A percentile compares a stretch with the other conserved stretches of the same genome.
Evolutionary conservation across 2,113 vertebrate species (phyloP).

Genomic region (Mus spicilegus): DNA sequence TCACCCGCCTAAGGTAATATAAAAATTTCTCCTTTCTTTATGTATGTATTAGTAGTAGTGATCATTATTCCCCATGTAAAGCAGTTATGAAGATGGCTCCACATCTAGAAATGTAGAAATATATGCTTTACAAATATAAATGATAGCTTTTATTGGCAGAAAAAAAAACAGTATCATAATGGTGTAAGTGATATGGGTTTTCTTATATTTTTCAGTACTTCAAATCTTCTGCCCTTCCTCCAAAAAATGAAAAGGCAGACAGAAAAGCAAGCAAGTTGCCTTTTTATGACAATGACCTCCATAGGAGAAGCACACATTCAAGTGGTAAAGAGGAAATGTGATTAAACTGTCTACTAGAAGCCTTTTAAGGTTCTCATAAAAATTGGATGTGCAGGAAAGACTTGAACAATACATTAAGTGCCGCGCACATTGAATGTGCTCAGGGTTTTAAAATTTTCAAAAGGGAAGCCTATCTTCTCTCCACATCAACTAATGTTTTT

Average conservation of each 20-base stretch:
- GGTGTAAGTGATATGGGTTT: neutral
- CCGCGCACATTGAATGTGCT: conserved; percentile 61
- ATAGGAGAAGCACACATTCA: conserved; percentile 46
- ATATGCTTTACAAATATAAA: neutral
- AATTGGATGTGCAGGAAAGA: conserved; percentile 82
- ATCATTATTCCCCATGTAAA: conserved; percentile 37
- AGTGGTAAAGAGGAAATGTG: conserved; percentile 73
- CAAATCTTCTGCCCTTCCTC: neutral
- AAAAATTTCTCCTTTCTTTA: neutral
- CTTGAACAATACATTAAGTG: conserved; percentile 79
- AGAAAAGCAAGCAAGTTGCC: conserved; percentile 52
- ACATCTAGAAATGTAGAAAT: neutral
- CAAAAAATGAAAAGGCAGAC: neutral
- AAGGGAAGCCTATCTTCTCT: conserved; percentile 68
- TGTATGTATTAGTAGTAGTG: neutral
- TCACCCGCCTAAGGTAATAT: conserved; percentile 47
- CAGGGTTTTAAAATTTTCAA: conserved; percentile 78
- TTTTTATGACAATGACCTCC: conserved; percentile 69
- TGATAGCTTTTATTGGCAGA: neutral
- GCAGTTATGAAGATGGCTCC: neutral
- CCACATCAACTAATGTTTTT: conserved; percentile 49
- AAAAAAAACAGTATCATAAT: neutral
- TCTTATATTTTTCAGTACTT: neutral
- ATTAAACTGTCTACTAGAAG: conserved; percentile 81
- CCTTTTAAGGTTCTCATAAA: conserved; percentile 82